Evolutionary conservation across 2,797 vertebrate genomes (phyloP).

Genomic region (Acomys russatus): DNA sequence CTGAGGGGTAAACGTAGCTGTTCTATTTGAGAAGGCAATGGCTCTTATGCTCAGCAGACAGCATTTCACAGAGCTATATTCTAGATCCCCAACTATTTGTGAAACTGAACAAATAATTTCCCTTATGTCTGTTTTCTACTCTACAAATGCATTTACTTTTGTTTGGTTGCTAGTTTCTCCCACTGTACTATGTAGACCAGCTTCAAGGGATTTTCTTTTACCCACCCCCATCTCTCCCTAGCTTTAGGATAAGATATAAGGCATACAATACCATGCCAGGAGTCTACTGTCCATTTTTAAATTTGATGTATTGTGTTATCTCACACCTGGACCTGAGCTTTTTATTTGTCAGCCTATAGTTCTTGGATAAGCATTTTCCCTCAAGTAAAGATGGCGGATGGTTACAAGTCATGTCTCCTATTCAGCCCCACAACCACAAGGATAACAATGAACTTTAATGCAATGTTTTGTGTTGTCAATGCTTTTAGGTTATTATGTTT

Average conservation of each 20-base stretch:
- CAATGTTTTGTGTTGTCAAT: too few species aligned
- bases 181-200: background rate
- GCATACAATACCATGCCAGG: too few species aligned
- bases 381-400: background rate
- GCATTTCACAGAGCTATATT: background rate
- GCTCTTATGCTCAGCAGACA: background rate
- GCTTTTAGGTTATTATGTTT: background rate
- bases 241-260: background rate
- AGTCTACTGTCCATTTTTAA: background rate
- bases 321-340: background rate
- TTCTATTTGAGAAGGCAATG: background rate
- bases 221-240: background rate
- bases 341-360: background rate
- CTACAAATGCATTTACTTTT: background rate
- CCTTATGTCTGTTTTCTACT: background rate
- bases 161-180: background rate
- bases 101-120: background rate
- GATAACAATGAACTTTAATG: background rate
- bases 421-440: background rate
- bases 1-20: background rate
- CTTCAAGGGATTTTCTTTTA: background rate
- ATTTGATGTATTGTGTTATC: background rate
- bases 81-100: background rate
- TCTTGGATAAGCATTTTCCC: background rate
- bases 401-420: background rate